Evolutionary conservation across 2,888 invertebrate species (phyloP).

Genomic region (Colostygia pectinataria): DNA sequence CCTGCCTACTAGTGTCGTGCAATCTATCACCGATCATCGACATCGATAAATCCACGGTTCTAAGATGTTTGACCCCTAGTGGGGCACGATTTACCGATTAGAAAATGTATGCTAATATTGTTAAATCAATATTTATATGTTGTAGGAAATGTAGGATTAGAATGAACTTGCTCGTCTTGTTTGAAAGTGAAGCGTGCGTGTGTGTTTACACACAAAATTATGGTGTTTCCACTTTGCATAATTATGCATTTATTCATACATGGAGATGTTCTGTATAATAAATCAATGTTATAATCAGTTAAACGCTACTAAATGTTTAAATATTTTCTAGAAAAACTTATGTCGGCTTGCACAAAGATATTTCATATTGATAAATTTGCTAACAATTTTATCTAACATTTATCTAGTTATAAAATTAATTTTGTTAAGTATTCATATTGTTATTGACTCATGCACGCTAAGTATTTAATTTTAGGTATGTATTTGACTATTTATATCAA

Average conservation of each 20-base stretch:
- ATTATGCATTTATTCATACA: slow-evolving; percentile 23
- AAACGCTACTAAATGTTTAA: slow-evolving; percentile 1
- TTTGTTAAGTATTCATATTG: no score
- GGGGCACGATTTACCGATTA: slow-evolving; percentile 68
- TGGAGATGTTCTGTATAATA: slow-evolving; percentile 6
- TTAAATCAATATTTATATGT: slow-evolving; percentile 59
- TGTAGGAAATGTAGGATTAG: slow-evolving; percentile 45
- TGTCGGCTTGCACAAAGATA: not conserved
- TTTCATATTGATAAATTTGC: no score
- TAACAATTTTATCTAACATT: no score
- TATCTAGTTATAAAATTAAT: no score
- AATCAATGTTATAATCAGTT: slow-evolving; percentile 24
- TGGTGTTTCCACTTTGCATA: slow-evolving; percentile 24
- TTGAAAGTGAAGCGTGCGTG: slow-evolving; percentile 28
- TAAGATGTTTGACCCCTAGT: slow-evolving; percentile 65
- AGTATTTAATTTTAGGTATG: no score
- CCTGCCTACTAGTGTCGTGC: slow-evolving; percentile 58
- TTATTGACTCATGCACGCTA: no score
- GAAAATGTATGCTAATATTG: slow-evolving; percentile 65
- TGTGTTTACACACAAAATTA: slow-evolving; percentile 17
- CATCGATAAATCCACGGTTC: slow-evolving; percentile 63
- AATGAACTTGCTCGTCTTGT: slow-evolving; percentile 48
- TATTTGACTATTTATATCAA: no score
- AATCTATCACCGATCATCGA: slow-evolving; percentile 58
- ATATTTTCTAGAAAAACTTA: slow-evolving; percentile 1